phyloP scores from a whole-genome alignment of 2,113 vertebrate genomes.

The Phainopepla nitens region DNA sequence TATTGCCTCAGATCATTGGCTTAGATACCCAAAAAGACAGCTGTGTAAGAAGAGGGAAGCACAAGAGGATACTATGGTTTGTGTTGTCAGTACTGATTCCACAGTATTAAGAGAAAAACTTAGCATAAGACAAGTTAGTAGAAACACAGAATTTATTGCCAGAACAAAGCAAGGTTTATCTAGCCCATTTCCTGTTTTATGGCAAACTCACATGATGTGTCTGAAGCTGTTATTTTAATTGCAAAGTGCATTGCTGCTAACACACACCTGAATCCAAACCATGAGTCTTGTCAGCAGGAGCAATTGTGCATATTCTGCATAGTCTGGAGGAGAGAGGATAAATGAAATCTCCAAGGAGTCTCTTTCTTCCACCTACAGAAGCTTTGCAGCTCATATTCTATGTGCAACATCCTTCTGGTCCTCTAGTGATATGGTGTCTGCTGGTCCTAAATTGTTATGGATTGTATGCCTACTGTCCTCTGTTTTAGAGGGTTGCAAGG shows the following conservation, averaged over 20 bases:
- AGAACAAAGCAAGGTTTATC: neutral
- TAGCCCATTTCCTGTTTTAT: neutral
- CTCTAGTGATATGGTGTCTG: neutral
- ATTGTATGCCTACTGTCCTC: neutral
- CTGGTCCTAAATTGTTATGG: neutral
- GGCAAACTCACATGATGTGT: neutral
- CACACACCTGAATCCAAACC: neutral
- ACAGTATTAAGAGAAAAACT: neutral
- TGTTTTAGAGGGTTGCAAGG: neutral
- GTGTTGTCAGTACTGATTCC: neutral
- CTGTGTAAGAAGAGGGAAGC: neutral
- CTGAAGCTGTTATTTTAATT: neutral
- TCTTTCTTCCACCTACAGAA: neutral
- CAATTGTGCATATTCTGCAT: neutral
- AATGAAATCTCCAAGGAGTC: neutral
- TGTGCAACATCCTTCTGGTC: neutral
- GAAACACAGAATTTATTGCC: neutral
- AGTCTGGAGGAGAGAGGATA: neutral
- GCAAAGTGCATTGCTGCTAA: neutral
- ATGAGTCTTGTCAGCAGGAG: rapidly evolving
- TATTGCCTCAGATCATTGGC: neutral
- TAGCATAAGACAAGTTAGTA: neutral
- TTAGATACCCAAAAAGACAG: neutral
- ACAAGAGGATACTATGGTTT: neutral
- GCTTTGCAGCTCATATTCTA: neutral